A percentile compares a stretch with the other conserved stretches of the same genome.
phyloP scores from a whole-genome alignment of 2,113 vertebrate genomes.

The Parotia lawesii region DNA sequence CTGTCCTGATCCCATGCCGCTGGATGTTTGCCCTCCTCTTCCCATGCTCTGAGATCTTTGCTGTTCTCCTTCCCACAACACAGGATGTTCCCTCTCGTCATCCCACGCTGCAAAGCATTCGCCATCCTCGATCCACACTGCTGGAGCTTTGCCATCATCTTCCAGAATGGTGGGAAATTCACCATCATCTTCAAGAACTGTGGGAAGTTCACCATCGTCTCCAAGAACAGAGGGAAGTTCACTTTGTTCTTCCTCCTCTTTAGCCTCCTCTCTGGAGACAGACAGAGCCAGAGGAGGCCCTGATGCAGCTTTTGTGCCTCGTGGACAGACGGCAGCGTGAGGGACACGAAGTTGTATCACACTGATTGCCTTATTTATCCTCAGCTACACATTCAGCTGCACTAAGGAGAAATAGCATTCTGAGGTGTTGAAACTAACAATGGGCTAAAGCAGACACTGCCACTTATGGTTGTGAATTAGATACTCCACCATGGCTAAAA shows the following conservation, averaged over 20 bases:
- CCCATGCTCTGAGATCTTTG: accelerated
- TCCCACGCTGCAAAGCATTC: accelerated
- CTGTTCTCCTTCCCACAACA: accelerated
- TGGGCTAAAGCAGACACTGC: background rate
- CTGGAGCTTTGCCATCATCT: background rate
- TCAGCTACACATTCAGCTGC: background rate
- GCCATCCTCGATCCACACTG: accelerated
- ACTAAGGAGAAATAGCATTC: background rate
- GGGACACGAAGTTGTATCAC: background rate
- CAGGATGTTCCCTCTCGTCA: background rate
- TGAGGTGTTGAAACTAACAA: background rate
- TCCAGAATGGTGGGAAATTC: background rate
- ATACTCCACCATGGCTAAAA: background rate
- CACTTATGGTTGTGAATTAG: background rate
- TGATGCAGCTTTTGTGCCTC: conserved; percentile 88
- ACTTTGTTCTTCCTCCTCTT: conserved; percentile 80
- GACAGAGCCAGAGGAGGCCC: conserved; percentile 89
- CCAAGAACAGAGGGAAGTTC: background rate
- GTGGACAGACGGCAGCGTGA: background rate
- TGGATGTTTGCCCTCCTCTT: background rate
- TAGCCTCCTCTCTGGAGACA: conserved; percentile 88
- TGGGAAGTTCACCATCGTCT: conserved; percentile 85
- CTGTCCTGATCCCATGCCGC: accelerated
- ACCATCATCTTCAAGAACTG: conserved; percentile 46
- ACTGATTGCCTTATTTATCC: background rate